Evolutionary conservation across 2,113 vertebrate genomes (phyloP).

Genomic region (Acrocephalus arundinaceus): DNA sequence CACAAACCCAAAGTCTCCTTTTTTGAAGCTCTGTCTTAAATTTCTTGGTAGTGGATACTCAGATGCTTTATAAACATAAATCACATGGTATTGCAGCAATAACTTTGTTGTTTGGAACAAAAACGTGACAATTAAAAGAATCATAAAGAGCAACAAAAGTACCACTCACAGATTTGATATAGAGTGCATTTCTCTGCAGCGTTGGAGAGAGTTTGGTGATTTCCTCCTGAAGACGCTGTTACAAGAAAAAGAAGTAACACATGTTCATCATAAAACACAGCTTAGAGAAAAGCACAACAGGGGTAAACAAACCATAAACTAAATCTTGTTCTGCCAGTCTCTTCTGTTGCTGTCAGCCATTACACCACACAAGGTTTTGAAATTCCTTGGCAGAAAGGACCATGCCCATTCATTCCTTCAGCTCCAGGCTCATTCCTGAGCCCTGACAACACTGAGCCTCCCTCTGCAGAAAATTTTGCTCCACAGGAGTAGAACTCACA

Average conservation of each 20-base stretch:
- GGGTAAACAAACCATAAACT: background rate
- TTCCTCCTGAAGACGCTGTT: conserved; percentile 96
- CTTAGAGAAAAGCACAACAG: background rate
- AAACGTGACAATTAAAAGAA: background rate
- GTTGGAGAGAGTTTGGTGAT: conserved; percentile 95
- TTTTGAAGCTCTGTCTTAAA: background rate
- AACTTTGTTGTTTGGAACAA: background rate
- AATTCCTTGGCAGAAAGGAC: background rate
- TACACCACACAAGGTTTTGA: background rate
- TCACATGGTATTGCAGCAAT: background rate
- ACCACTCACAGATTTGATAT: conserved; percentile 94
- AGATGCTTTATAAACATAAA: background rate
- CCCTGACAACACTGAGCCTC: background rate
- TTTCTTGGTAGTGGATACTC: background rate
- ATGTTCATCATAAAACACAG: background rate
- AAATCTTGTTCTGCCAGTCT: background rate
- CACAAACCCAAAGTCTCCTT: background rate
- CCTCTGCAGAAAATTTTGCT: background rate
- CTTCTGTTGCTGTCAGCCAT: background rate
- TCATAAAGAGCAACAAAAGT: background rate
- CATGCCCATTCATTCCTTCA: background rate
- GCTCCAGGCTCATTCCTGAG: background rate
- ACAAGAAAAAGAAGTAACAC: background rate
- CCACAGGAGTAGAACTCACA: background rate
- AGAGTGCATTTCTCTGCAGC: conserved; percentile 94